Conservation (phyloP, 2,113 vertebrate species). For the Cynopterus brachyotis region DNA sequence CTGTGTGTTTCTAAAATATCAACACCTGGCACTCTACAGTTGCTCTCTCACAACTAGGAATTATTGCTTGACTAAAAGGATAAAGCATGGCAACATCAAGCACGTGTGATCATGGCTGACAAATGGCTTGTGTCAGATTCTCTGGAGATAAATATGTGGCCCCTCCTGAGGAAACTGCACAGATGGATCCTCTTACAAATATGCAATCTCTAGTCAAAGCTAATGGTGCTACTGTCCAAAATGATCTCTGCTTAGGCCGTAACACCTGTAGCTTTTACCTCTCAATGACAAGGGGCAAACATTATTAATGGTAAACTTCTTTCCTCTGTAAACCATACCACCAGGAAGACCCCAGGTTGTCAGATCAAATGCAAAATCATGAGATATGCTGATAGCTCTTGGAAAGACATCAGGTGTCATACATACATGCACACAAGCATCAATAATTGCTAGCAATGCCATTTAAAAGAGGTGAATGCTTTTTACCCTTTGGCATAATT, state of each 20-base stretch:
- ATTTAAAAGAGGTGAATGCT: not conserved
- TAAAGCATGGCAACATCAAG: constrained; percentile 31
- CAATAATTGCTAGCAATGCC: not conserved
- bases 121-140: constrained; percentile 68
- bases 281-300: not conserved
- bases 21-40: constrained; percentile 81
- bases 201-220: not conserved
- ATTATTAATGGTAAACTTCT: not conserved
- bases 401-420: not conserved
- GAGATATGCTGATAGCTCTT: not conserved
- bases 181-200: not conserved
- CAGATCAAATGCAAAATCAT: not conserved
- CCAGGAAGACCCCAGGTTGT: not conserved
- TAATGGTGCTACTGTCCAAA: not conserved
- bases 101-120: constrained; percentile 52
- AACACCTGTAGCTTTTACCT: not conserved
- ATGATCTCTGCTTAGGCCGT: not conserved
- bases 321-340: not conserved
- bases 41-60: constrained; percentile 62
- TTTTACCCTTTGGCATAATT: not conserved
- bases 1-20: constrained; percentile 79
- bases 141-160: constrained; percentile 26
- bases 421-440: not conserved
- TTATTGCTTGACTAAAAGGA: constrained; percentile 70
- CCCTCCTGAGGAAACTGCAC: not conserved